Base-by-base conservation (phyloP, 2,797 vertebrate species). In the Enteromius mattozi region DNA sequence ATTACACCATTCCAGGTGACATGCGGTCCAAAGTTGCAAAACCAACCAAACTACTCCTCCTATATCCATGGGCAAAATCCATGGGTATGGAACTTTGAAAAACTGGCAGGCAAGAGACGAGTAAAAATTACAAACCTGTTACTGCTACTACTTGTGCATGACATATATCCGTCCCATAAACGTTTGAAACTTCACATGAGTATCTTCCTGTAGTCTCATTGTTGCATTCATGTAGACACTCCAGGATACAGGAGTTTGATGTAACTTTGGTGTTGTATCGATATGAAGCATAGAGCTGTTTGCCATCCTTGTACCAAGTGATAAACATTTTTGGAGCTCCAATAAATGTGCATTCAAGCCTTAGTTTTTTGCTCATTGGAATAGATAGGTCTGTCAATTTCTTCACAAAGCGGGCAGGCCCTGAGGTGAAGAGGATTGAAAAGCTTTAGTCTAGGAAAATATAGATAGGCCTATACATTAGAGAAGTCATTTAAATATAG, bases 251-350 rank as follows among this genome's bases (percentile, higher is more conserved):
- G 24, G 80, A 79, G 78, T 86, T 85, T 40, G 76, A 21, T 35
- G 76, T 78, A 35, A 89, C 71, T 82, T 87, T 88, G 27, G 81
- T 78, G 30, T 82, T 86, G 70, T 87, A 79, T 78, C 71, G 84
- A 68, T 93, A 93, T 4, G 91, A 94, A 0, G 96, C 95, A 90
- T 96, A 96, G 63, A 98, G 96, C 85, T 97, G 94, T 82, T 96
- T 96, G 35, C 94, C 94, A 8, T 95, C 92, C 88, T 94, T 96
- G 84, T 93, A 95, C 96, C 95, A 96, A 4, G 89, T 95, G 69
- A 96, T 94, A 83, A 94, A 94, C 87, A 96, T 94, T 47, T 95
- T 95, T 86, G 95, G 91, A 14, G 94, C 95, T 47, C 95, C 96
- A 61, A 89, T 90, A 68, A 95, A 96, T 72, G 91, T 93, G 84